Evolutionary conservation across 1,140 invertebrate genomes (phyloP).

Genomic region (Melipona quadrifasciata): DNA sequence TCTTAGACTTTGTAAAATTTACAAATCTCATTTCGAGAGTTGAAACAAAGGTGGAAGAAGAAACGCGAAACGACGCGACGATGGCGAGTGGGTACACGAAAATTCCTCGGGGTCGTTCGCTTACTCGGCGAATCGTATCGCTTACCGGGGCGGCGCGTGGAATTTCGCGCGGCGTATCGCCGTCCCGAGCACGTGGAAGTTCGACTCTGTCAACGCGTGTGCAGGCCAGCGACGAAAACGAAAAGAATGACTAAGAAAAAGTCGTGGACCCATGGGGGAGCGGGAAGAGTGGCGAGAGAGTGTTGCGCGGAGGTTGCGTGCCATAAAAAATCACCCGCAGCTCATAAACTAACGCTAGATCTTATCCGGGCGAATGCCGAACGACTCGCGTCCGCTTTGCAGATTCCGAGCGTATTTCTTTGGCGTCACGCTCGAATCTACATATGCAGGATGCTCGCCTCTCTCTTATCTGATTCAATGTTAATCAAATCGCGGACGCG

Average conservation of each 20-base stretch:
- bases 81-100: constrained; percentile 29
- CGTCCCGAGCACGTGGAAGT: constrained; percentile 42
- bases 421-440: constrained; percentile 49
- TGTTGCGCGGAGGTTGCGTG: constrained; percentile 63
- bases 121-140: constrained; percentile 49
- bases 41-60: neutral
- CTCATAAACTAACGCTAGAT: constrained; percentile 82
- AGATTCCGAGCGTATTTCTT: constrained; percentile 63
- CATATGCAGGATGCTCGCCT: constrained; percentile 42
- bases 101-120: constrained; percentile 26
- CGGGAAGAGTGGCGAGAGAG: constrained; percentile 8
- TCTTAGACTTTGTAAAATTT: neutral
- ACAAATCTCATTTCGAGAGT: neutral
- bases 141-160: constrained; percentile 59
- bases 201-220: constrained; percentile 58
- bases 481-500: constrained; percentile 50
- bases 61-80: constrained; percentile 9
- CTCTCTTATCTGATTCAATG: constrained; percentile 48
- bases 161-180: constrained; percentile 53
- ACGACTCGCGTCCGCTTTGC: constrained; percentile 68
- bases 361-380: constrained; percentile 78
- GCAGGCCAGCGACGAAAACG: constrained; percentile 17
- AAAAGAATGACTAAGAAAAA: constrained; percentile 50
- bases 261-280: constrained; percentile 7
- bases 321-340: constrained; percentile 81